Evolutionary conservation across 2,113 vertebrate genomes (phyloP).

Genomic region (Sialia sialis): DNA sequence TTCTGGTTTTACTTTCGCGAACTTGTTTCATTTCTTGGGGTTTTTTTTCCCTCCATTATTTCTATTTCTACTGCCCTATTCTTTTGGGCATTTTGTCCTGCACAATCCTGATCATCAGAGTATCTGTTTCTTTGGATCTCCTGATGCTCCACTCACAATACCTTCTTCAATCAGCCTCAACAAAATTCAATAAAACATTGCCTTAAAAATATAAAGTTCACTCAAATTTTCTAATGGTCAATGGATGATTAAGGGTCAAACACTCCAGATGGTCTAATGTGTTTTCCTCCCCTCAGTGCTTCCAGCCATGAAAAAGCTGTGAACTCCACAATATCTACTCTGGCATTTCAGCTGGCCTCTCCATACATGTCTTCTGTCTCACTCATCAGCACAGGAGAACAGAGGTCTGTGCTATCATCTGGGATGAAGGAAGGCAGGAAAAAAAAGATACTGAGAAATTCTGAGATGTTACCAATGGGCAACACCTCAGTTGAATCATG

Average conservation of each 20-base stretch:
- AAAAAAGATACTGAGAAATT: background rate
- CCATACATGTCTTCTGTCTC: background rate
- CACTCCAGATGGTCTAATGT: background rate
- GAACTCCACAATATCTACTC: background rate
- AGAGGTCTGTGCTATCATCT: background rate
- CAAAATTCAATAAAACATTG: fast-evolving
- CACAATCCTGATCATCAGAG: background rate
- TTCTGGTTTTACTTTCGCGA: background rate
- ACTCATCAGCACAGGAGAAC: background rate
- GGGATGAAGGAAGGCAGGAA: background rate
- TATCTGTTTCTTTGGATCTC: background rate
- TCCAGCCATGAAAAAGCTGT: background rate
- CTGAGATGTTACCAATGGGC: background rate
- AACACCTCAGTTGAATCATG: background rate
- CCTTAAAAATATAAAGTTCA: background rate
- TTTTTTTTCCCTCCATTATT: background rate
- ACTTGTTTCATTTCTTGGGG: background rate
- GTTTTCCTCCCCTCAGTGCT: background rate
- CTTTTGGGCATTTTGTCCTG: background rate
- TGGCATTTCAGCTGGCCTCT: background rate
- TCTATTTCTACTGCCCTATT: background rate
- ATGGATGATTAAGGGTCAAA: background rate
- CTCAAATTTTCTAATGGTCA: background rate
- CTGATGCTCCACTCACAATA: background rate
- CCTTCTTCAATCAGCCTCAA: background rate